Evolutionary conservation across 1,140 invertebrate species (phyloP).

Genomic region (Oncopodura yosiiana): DNA sequence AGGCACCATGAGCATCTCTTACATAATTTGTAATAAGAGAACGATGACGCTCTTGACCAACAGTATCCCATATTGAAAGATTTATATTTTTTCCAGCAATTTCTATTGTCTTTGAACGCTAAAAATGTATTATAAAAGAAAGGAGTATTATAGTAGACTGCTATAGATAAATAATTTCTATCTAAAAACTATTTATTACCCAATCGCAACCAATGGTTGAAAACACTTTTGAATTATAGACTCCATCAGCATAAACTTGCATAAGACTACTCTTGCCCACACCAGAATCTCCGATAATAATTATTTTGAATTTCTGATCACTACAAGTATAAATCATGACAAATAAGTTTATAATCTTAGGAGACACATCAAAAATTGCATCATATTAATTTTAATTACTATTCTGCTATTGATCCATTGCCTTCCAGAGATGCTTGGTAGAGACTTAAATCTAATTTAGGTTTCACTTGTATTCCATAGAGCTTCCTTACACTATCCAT

Average conservation of each 20-base stretch:
- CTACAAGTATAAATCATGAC: conserved; percentile 13
- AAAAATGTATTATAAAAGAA: conserved; percentile 8
- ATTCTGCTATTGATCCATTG: background rate
- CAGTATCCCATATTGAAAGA: conserved; percentile 28
- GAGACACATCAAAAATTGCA: background rate
- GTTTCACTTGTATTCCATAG: conserved; percentile 23
- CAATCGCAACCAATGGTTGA: conserved; percentile 32
- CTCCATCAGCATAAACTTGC: conserved; percentile 29
- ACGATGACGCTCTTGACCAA: conserved; percentile 80
- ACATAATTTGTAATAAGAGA: conserved; percentile 91
- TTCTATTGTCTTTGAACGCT: conserved; percentile 18
- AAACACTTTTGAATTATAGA: conserved; percentile 20
- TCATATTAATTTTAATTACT: background rate
- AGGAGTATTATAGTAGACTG: background rate
- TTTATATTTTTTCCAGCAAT: conserved; percentile 23
- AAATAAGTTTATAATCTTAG: background rate
- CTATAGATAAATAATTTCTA: background rate
- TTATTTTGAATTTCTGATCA: conserved; percentile 34
- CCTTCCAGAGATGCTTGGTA: background rate
- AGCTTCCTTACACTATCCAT: conserved; percentile 22
- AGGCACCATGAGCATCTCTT: conserved; percentile 82
- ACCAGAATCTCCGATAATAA: conserved; percentile 29
- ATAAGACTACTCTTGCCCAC: conserved; percentile 32
- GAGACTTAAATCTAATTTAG: conserved; percentile 10
- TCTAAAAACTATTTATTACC: conserved; percentile 11